Evolutionary conservation across 2,888 invertebrate species (phyloP).

Genomic region (Harpalus rufipes): DNA sequence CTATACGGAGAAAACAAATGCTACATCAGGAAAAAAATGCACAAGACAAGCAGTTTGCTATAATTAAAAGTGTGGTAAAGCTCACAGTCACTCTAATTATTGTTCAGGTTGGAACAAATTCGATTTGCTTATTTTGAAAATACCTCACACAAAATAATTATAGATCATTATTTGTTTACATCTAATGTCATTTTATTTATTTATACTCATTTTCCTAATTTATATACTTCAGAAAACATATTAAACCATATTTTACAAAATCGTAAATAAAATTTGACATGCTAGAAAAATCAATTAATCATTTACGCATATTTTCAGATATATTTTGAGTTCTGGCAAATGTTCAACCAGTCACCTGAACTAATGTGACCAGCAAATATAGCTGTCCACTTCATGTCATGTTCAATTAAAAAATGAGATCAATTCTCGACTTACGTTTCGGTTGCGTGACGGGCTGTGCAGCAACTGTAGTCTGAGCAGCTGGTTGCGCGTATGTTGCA

Average conservation of each 20-base stretch:
- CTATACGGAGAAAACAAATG: slow-evolving; percentile 70
- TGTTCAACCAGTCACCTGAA: slow-evolving; percentile 7
- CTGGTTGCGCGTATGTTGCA: slow-evolving; percentile 78
- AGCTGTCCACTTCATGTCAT: neutral
- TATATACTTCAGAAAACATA: too few relatives aligned
- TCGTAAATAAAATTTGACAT: neutral
- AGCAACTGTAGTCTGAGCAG: slow-evolving; percentile 80
- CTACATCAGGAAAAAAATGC: neutral
- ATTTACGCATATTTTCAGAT: neutral
- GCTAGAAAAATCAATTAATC: neutral
- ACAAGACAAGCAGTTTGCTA: too few relatives aligned
- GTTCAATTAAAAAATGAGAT: slow-evolving; percentile 8
- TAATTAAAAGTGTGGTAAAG: too few relatives aligned
- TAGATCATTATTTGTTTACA: too few relatives aligned
- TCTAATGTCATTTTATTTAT: too few relatives aligned
- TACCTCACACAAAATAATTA: too few relatives aligned
- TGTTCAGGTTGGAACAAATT: too few relatives aligned
- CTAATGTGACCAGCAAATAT: slow-evolving; percentile 3
- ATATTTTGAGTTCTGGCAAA: slow-evolving; percentile 25
- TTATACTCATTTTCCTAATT: too few relatives aligned
- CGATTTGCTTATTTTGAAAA: too few relatives aligned
- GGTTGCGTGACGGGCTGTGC: slow-evolving; percentile 79
- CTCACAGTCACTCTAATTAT: too few relatives aligned
- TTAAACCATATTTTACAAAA: too few relatives aligned
- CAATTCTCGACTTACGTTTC: slow-evolving; percentile 79